Base-by-base conservation (phyloP, 1,140 invertebrate species). In the Trichomalopsis sarcophagae region DNA sequence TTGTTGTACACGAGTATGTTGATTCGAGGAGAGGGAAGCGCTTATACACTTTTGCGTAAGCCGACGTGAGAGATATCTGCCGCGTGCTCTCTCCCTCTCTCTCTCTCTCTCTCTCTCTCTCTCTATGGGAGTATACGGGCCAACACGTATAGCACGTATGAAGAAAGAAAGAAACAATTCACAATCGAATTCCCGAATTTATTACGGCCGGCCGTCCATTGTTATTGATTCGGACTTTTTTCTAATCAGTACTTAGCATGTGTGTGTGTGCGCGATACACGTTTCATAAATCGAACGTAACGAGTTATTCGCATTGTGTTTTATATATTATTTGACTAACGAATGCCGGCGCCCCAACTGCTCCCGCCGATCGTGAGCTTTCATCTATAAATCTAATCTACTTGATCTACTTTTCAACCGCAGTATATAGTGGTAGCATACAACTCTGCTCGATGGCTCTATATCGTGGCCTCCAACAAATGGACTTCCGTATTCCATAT, bases 321-420 rank as follows among this genome's bases (percentile, higher is more conserved):
- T 77, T 84, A 68, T 76, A n/a, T n/a, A 7, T 11, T 74, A 76
- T 83, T 68, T 76, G 76, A n/a, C 23, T 76, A 76, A 77, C 47
- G 50, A 76, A 76, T 23, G 23, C 17, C 27, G 36, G 2, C 66
- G 21, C 68, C 23, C 9, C 14, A 33, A 40, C 33, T 17, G 36
- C 17, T 14, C 7, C 74, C 10, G 27, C 27, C 82, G 82, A 84
- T 84, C 82, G 76, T 73, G 62, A 79, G 73, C 83, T 84, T 84
- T 84, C 77, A 84, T 84, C 83, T 80, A 10, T 27, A 2, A 40
- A 84, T 84, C 83, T 84, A 84, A 84, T 84, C 83, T 55, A 69
- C 40, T 80, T 84, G 47, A 84, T 80, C 68, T 84, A 78, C 62
- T 84, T 78, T 80, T 62, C 33, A 77, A 40, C 27, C 47, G 33